These are phyloP conservation scores for Phalacrocorax pelagicus DNA, from an alignment of 2,113 vertebrate genomes.

Conservation along the genomic window DNA sequence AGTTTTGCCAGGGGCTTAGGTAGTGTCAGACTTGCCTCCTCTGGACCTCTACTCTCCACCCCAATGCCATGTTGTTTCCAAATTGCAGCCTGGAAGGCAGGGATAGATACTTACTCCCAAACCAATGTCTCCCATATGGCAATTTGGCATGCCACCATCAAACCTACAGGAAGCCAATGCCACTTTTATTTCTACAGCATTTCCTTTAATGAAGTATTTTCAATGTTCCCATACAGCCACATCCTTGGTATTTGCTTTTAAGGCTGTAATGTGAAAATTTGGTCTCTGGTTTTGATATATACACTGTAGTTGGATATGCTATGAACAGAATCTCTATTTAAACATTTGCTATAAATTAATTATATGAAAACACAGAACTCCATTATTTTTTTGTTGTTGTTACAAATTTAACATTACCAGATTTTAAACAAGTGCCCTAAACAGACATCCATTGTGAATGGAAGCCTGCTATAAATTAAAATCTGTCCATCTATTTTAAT, in stretches of 20 bases:
- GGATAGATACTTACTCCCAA: not conserved
- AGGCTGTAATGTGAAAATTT: constrained; percentile 22
- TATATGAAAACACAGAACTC: constrained; percentile 50
- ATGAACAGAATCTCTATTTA: constrained; percentile 46
- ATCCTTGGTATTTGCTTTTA: constrained; percentile 45
- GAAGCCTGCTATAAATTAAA: constrained; percentile 64
- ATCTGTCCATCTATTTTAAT: constrained; percentile 62
- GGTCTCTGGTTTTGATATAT: constrained; percentile 59
- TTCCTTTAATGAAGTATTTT: constrained; percentile 24
- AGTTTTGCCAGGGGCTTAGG: not conserved
- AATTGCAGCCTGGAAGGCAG: not conserved
- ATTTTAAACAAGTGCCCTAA: constrained; percentile 58
- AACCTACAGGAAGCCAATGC: not conserved
- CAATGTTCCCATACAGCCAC: constrained; percentile 20
- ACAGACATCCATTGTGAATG: constrained; percentile 62
- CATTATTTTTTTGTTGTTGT: constrained; percentile 61
- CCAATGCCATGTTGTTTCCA: not conserved
- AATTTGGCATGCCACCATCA: not conserved
- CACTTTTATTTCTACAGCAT: not conserved
- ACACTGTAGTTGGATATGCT: constrained; percentile 37
- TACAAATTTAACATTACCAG: constrained; percentile 61
- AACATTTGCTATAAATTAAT: constrained; percentile 69
- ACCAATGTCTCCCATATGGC: not conserved
- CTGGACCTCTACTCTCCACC: not conserved
- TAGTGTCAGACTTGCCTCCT: not conserved